Evolutionary conservation across 2,113 vertebrate species (phyloP).

Genomic region (Pelmatolapia mariae): DNA sequence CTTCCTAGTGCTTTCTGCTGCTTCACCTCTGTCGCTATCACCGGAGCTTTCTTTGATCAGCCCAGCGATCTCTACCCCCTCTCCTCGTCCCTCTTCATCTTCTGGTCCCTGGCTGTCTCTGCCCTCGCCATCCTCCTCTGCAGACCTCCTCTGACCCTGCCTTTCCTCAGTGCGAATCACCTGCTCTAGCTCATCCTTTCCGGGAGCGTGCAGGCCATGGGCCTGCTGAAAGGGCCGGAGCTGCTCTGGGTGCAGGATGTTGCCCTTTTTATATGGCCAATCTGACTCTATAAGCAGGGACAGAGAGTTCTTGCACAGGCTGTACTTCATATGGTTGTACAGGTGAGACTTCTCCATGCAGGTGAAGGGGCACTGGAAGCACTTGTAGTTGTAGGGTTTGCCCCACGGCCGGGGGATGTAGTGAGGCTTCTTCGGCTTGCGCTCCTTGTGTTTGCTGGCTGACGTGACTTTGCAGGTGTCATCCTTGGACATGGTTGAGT

Average conservation of each 20-base stretch:
- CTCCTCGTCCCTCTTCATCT: constrained; percentile 37
- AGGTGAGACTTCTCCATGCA: constrained; percentile 99
- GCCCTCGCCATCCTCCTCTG: constrained; percentile 69
- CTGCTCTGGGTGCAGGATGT: constrained; percentile 77
- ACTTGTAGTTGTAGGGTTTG: constrained; percentile 99
- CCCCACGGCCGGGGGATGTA: constrained; percentile 97
- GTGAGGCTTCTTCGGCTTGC: constrained; percentile 97
- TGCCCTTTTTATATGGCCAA: constrained; percentile 89
- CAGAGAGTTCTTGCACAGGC: constrained; percentile 95
- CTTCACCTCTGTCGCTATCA: not conserved
- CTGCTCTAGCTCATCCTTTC: constrained; percentile 55
- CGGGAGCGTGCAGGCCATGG: constrained; percentile 7
- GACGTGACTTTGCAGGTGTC: constrained; percentile 80
- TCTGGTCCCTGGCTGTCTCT: constrained; percentile 34
- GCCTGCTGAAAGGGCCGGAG: constrained; percentile 75
- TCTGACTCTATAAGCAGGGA: constrained; percentile 92
- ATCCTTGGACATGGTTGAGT: constrained; percentile 83
- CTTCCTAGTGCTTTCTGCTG: constrained; percentile 46
- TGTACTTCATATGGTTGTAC: constrained; percentile 99
- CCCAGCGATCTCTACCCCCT: constrained; percentile 13
- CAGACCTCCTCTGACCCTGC: constrained; percentile 7
- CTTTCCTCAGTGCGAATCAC: constrained; percentile 32
- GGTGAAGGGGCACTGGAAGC: constrained; percentile 98
- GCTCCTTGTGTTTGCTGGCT: constrained; percentile 84
- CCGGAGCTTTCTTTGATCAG: constrained; percentile 14